Conservation (phyloP, 92 coral and sea anemone genomes). For the Palythoa caribaeorum region DNA sequence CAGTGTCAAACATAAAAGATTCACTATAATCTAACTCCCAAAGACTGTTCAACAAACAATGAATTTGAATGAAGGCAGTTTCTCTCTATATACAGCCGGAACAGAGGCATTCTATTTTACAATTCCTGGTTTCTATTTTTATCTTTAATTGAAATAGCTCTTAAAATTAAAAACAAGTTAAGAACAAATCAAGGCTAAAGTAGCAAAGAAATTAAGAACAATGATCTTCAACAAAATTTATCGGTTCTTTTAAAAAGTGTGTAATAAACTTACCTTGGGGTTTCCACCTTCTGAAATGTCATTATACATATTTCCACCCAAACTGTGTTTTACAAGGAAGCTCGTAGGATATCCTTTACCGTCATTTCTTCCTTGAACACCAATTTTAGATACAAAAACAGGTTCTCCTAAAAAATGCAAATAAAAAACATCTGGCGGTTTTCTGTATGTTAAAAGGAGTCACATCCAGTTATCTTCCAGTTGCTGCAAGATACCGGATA, state of each 20-base stretch:
- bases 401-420: neutral
- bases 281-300: constrained; percentile 9
- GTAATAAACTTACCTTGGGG: neutral
- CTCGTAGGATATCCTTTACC: constrained; percentile 22
- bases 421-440: too few species aligned
- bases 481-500: neutral
- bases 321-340: constrained; percentile 17
- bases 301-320: neutral
- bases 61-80: too few species aligned
- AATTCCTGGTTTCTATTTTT: too few species aligned
- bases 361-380: constrained; percentile 26
- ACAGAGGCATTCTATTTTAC: too few species aligned
- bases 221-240: neutral
- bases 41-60: too few species aligned
- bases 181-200: too few species aligned
- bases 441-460: neutral
- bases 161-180: too few species aligned
- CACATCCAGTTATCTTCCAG: neutral
- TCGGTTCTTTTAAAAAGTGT: neutral
- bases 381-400: constrained; percentile 14
- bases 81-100: too few species aligned
- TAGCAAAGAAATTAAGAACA: too few species aligned
- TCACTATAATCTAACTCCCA: too few species aligned
- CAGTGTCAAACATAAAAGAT: too few species aligned
- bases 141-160: too few species aligned